Conservation (phyloP, 2,113 vertebrate species). For the Oreochromis spilurus region DNA sequence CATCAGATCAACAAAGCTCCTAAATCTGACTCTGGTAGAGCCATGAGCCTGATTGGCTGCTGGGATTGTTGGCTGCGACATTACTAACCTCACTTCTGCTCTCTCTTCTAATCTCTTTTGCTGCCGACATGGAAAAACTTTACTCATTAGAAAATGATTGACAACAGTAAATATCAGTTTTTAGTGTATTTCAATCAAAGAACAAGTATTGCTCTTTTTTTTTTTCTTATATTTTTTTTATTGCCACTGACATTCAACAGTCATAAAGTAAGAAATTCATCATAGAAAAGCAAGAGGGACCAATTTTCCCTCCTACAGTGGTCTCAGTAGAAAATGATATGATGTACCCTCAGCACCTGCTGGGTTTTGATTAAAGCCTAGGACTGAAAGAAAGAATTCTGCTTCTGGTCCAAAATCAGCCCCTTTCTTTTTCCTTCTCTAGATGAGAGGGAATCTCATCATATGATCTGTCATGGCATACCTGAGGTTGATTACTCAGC, state of each 20-base stretch:
- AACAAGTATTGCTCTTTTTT: not conserved
- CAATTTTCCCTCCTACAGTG: not conserved
- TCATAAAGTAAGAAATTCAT: slow-evolving; percentile 2
- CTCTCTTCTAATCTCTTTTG: not conserved
- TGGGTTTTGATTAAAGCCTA: not conserved
- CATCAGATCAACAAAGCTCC: not conserved
- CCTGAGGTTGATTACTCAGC: not conserved
- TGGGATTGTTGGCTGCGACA: not conserved
- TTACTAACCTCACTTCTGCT: not conserved
- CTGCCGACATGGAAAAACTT: not conserved
- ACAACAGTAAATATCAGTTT: not conserved
- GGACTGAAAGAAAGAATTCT: not conserved
- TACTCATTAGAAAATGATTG: not conserved
- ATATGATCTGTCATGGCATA: not conserved
- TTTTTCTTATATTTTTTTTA: not conserved
- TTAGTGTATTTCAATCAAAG: not conserved
- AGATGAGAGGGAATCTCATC: not conserved
- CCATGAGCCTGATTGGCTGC: not conserved
- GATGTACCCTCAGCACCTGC: not conserved
- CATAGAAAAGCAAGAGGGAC: not conserved
- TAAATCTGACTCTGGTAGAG: not conserved
- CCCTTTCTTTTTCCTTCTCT: not conserved
- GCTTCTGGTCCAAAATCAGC: not conserved
- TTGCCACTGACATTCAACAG: not conserved
- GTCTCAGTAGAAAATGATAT: not conserved